Evolutionary conservation across 2,113 vertebrate species (phyloP), one percentile per base, ranked within the genome.

Genomic region (Salvelinus alpinus): DNA sequence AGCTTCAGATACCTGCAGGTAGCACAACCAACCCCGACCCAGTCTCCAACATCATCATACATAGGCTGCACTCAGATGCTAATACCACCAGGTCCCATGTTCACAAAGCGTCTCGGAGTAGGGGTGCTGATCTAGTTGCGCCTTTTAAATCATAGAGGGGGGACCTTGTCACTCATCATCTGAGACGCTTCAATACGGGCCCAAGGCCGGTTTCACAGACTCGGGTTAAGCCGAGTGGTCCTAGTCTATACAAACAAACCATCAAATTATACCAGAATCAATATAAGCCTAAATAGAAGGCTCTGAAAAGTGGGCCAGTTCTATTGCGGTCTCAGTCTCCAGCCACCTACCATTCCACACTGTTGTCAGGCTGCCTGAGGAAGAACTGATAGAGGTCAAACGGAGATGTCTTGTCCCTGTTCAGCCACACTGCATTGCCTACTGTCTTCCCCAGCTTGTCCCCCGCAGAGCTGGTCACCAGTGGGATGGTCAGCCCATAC

Each of bases 381-480:
- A 98, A 98, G 89, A 95, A 99, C 74, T 99, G 98, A 88, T 99
- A 99, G 0, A 99, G 89, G 48, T 99, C 96, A 90, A 98, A 99
- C 0, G 97, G 95, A 38, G 98, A 96, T 0, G 96, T 99, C 88
- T 90, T 95, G 7, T 97, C 93, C 75, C 95, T 91, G 90, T 95
- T 96, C 31, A 99, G 94, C 98, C 97, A 99, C 72, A 98, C 92
- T 0, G 98, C 96, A 48, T 99, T 99, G 24, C 98, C 97, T 6
- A 96, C 96, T 0, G 97, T 96, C 87, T 99, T 99, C 1, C 98
- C 98, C 87, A 99, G 88, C 82, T 99, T 99, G 83, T 98, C 96
- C 9, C 98, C 98, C 7, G 92, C 83, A 5, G 95, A 93, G 79
- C 90, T 99, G 66, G 96, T 99, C 78, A 99, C 93, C 60, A 99